phyloP scores from a whole-genome alignment of 2,797 vertebrate genomes.

The Decapterus maruadsi region DNA sequence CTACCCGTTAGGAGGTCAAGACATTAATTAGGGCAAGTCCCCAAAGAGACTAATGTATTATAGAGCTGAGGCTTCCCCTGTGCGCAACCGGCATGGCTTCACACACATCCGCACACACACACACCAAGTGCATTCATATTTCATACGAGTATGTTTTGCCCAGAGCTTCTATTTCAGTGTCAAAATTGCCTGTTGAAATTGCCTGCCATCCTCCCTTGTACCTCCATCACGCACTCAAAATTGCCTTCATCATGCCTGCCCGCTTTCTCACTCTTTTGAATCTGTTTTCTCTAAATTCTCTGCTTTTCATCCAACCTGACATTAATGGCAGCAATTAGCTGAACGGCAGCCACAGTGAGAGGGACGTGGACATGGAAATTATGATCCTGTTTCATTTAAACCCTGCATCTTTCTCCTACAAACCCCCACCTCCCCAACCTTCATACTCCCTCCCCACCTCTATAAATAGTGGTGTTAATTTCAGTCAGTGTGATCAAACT shows the following conservation, averaged over 20 bases:
- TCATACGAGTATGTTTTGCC: constrained; percentile 69
- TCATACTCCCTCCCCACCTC: constrained; percentile 60
- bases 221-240: constrained; percentile 56
- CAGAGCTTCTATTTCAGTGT: constrained; percentile 71
- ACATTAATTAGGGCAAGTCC: constrained; percentile 86
- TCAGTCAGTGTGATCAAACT: constrained; percentile 81
- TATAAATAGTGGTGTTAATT: constrained; percentile 87
- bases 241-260: constrained; percentile 51
- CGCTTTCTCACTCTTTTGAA: constrained; percentile 37
- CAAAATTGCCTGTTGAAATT: constrained; percentile 70
- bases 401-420: constrained; percentile 39
- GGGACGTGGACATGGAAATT: constrained; percentile 53
- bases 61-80: constrained; percentile 75
- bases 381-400: constrained; percentile 67
- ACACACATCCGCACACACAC: constrained; percentile 53
- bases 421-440: neutral
- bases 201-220: constrained; percentile 42
- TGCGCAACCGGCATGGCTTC: constrained; percentile 66
- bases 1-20: constrained; percentile 83
- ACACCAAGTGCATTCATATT: constrained; percentile 69
- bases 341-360: constrained; percentile 56
- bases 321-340: constrained; percentile 80
- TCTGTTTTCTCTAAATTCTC: constrained; percentile 44
- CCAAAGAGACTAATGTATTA: constrained; percentile 80
- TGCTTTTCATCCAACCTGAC: constrained; percentile 49